These are phyloP conservation scores for Latrodectus geometricus DNA, from an alignment of 1,140 invertebrate genomes.

Conservation along the genomic window DNA sequence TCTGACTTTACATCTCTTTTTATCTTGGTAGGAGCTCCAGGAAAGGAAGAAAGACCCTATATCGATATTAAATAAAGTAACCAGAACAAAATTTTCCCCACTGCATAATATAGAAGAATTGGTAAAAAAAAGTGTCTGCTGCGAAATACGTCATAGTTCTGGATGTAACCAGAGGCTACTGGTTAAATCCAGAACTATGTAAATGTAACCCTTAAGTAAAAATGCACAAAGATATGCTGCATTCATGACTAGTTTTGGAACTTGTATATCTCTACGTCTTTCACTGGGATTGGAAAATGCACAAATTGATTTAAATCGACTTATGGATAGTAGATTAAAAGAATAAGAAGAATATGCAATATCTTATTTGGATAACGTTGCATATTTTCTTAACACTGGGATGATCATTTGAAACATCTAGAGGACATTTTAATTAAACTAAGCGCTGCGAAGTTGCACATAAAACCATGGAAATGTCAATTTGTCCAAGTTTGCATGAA, in stretches of 20 bases:
- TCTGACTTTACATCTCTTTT: slow-evolving; percentile 32
- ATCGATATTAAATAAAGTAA: not conserved
- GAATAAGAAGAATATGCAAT: slow-evolving; percentile 8
- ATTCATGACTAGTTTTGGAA: too few relatives aligned
- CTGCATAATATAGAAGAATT: too few relatives aligned
- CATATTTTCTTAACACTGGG: slow-evolving; percentile 55
- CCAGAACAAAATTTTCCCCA: not conserved
- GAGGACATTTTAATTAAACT: too few relatives aligned
- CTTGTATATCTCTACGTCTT: too few relatives aligned
- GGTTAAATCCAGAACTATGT: too few relatives aligned
- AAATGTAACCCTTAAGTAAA: too few relatives aligned
- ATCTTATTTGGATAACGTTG: slow-evolving; percentile 15
- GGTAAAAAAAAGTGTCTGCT: too few relatives aligned
- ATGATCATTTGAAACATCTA: too few relatives aligned
- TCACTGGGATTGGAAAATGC: slow-evolving; percentile 65
- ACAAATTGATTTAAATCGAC: not conserved
- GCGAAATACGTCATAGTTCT: too few relatives aligned
- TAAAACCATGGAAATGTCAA: slow-evolving; percentile 10
- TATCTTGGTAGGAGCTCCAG: slow-evolving; percentile 28
- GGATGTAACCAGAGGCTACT: too few relatives aligned
- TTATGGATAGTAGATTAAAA: slow-evolving; percentile 7
- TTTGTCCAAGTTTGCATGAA: not conserved
- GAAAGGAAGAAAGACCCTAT: not conserved
- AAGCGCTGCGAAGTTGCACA: too few relatives aligned
- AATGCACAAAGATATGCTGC: too few relatives aligned